These are phyloP conservation scores for Paramacrobiotus metropolitanus DNA, from an alignment of 1,140 invertebrate species.

Conservation along the genomic window DNA sequence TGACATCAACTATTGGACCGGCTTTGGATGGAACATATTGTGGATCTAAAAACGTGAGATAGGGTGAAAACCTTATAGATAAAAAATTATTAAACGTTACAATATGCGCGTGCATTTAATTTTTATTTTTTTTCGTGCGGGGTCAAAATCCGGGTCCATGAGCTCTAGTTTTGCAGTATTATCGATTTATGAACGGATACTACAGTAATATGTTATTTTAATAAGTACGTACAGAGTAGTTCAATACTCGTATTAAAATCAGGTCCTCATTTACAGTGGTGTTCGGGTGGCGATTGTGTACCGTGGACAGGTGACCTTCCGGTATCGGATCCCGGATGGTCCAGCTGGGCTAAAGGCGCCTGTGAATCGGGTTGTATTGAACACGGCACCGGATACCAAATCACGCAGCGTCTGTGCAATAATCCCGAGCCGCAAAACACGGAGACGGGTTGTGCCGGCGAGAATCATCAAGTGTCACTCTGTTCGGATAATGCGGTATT, in stretches of 20 bases:
- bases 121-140: no score
- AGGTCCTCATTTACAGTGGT: background rate
- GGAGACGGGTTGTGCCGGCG: background rate
- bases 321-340: background rate
- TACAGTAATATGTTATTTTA: no score
- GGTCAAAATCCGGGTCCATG: no score
- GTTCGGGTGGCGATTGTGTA: background rate
- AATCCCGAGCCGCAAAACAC: constrained; percentile 2
- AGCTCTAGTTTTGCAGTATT: no score
- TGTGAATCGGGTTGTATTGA: background rate
- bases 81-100: no score
- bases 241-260: no score
- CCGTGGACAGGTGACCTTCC: background rate
- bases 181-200: no score
- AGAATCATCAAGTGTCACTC: background rate
- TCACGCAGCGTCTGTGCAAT: background rate
- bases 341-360: background rate
- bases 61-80: no score
- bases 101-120: no score
- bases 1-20: background rate
- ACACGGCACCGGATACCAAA: background rate
- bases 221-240: no score
- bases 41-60: background rate
- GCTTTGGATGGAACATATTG: background rate
- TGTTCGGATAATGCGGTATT: background rate